Base-by-base conservation (phyloP, 2,113 vertebrate species). In the Chitala chitala region DNA sequence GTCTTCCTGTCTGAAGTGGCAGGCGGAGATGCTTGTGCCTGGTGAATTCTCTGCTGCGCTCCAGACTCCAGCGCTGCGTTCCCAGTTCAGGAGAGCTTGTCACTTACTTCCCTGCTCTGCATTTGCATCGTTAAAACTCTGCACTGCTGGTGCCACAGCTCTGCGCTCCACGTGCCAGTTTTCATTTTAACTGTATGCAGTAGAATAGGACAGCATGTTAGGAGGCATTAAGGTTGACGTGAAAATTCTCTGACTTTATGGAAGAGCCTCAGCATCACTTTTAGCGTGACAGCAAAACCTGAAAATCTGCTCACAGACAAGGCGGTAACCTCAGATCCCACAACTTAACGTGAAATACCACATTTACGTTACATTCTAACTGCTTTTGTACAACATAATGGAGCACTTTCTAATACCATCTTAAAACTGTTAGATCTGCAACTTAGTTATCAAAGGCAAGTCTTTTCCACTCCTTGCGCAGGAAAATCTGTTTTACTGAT, bases 1-100 rank as follows among this genome's bases (percentile, higher is more conserved):
- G 85, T 85, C 86, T 79, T 76, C 86, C 85, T 87, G 86, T 85
- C 86, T 85, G 81, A 85, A 86, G 86, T 84, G 51, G 81, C 87
- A 84, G 87, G 88, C 84, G 83, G 88, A 90, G 90, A 88, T 82
- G 51, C 26, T 33, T 38, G 69, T 54, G 84, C 83, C 85, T 79
- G 71, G 78, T 63, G 78, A 85, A 87, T 78, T 79, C 87, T 90
- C 88, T 58, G 40, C n/a, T 80, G 88, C 82, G 78, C 76, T 77
- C 81, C 79, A 76, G 64, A 75, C 64, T 54, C 54, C 50, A 17
- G 42, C 78, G 72, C 59, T 42, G 53, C 55, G 58, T 75, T 64
- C 77, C 69, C 74, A 71, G 81, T 78, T 82, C 81, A 79, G 40
- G 36, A 79, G 74, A 68, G 80, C 86, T 80, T 87, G 87, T 87